phyloP scores from a whole-genome alignment of 2,113 vertebrate genomes.

The Fregetta grallaria region DNA sequence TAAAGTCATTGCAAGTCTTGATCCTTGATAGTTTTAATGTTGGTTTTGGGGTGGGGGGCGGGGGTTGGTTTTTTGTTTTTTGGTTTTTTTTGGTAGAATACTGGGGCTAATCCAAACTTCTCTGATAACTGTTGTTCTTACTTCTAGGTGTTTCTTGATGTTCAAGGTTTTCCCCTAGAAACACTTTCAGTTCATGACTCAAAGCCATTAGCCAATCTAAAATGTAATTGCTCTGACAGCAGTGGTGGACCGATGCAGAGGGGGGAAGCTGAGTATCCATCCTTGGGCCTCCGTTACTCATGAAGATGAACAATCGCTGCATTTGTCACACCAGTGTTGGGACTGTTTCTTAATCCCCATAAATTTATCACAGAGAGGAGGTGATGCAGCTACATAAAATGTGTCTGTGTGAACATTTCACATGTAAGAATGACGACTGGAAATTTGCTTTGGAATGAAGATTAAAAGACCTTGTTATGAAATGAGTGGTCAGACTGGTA shows the following conservation, averaged over 20 bases:
- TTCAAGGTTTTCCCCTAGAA: background rate
- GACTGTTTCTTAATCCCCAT: background rate
- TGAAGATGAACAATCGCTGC: background rate
- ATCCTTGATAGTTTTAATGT: background rate
- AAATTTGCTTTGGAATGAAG: background rate
- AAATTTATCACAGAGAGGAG: background rate
- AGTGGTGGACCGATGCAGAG: background rate
- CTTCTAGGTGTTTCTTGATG: background rate
- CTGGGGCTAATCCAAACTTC: background rate
- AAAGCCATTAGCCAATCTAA: background rate
- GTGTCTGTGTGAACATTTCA: background rate
- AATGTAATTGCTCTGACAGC: background rate
- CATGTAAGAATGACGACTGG: background rate
- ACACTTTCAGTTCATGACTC: background rate
- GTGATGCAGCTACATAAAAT: background rate
- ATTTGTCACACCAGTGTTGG: background rate
- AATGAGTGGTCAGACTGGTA: background rate
- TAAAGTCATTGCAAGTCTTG: background rate
- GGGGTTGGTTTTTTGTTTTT: too few species aligned
- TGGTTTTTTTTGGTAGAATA: background rate
- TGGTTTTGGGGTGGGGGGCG: too few species aligned
- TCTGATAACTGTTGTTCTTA: background rate
- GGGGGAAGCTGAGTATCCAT: background rate
- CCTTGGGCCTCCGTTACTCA: background rate
- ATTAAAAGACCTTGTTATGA: background rate